phyloP scores from a whole-genome alignment of 2,888 invertebrate genomes.

The Sclerodermus sp. region DNA sequence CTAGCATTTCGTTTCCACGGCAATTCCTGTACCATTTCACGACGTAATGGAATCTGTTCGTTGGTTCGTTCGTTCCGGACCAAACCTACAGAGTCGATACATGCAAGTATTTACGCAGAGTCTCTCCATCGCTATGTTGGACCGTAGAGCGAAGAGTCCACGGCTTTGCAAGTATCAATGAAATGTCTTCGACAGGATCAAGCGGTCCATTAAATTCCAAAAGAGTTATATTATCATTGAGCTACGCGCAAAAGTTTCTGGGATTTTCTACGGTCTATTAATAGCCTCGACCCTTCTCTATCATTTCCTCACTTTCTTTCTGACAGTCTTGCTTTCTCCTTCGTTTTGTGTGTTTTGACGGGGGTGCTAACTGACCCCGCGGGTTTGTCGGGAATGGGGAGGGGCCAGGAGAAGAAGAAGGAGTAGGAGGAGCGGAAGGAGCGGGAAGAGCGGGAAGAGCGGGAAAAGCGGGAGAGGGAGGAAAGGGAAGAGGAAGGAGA shows the following conservation, averaged over 20 bases:
- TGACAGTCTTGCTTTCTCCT: too few relatives aligned
- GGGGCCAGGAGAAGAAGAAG: too few relatives aligned
- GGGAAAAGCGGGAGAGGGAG: conserved; percentile 5
- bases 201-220: too few relatives aligned
- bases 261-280: too few relatives aligned
- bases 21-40: conserved; percentile 12
- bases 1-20: conserved; percentile 16
- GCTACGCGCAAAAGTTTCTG: too few relatives aligned
- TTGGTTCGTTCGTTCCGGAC: conserved; percentile 1
- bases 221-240: too few relatives aligned
- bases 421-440: conserved; percentile 2
- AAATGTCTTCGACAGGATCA: too few relatives aligned
- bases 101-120: conserved; percentile 4
- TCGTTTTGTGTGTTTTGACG: conserved; percentile 42
- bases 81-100: conserved; percentile 6
- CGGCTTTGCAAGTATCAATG: too few relatives aligned
- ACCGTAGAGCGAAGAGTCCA: too few relatives aligned
- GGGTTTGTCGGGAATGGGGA: conserved; percentile 6
- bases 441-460: neutral
- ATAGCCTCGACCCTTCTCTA: too few relatives aligned
- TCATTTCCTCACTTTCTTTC: too few relatives aligned
- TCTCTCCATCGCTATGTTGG: neutral
- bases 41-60: conserved; percentile 19
- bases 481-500: conserved; percentile 9
- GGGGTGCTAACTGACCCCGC: conserved; percentile 45